Conservation (phyloP, 1,140 invertebrate genomes). For the Uloborus diversus region DNA sequence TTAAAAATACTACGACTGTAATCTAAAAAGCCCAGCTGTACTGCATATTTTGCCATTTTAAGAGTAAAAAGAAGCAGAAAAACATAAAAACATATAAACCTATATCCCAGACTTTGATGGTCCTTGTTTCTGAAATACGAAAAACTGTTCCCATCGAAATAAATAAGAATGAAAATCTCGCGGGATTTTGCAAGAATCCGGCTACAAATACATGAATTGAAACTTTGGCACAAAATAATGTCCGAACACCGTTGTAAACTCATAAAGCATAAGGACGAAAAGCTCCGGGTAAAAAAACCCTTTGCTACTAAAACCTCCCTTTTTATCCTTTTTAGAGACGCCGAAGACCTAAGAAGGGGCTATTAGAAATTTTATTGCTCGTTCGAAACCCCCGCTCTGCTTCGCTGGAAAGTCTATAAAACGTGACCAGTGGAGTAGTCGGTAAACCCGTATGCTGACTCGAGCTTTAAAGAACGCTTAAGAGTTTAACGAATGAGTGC, state of each 20-base stretch:
- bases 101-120: too few species aligned
- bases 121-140: too few species aligned
- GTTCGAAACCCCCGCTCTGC: conserved; percentile 12
- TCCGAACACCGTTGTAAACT: not conserved
- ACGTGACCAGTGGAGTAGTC: conserved; percentile 32
- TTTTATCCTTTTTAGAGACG: conserved; percentile 43
- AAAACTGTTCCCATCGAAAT: too few species aligned
- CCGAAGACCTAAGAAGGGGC: conserved; percentile 8
- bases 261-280: conserved; percentile 3
- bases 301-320: conserved; percentile 27
- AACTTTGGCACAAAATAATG: too few species aligned
- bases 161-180: too few species aligned
- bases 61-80: too few species aligned
- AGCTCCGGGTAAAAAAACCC: conserved; percentile 13
- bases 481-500: conserved; percentile 31
- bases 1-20: too few species aligned
- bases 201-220: too few species aligned
- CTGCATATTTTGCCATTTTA: too few species aligned
- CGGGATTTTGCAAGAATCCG: too few species aligned
- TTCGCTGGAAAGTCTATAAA: conserved; percentile 40
- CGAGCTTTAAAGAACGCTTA: conserved; percentile 8
- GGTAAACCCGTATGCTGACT: conserved; percentile 24
- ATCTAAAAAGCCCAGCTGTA: too few species aligned
- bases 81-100: too few species aligned
- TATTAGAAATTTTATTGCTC: conserved; percentile 50